Conservation (phyloP, 2,113 vertebrate species). For the Crotophaga sulcirostris region DNA sequence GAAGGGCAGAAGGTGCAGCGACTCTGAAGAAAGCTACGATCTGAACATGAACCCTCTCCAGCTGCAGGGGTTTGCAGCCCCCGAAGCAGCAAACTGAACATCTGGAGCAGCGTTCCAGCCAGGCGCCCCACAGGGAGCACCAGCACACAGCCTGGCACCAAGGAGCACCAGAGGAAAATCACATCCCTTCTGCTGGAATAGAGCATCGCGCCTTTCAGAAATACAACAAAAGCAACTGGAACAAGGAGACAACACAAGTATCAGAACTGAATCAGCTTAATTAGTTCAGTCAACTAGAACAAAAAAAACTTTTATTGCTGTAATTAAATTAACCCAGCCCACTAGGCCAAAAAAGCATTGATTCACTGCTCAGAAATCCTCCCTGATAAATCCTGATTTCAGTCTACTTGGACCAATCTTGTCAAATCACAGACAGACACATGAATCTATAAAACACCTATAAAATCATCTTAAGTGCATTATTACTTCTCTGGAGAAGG, state of each 20-base stretch:
- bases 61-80: background rate
- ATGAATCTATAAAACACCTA: background rate
- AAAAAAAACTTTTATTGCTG: background rate
- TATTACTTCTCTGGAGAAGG: background rate
- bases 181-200: background rate
- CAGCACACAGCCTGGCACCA: too few relatives aligned
- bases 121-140: background rate
- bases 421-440: background rate
- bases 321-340: slow-evolving; percentile 27
- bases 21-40: background rate
- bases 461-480: background rate
- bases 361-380: background rate
- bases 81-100: background rate
- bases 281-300: background rate
- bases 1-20: background rate
- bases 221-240: background rate
- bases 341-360: background rate
- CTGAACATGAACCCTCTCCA: background rate
- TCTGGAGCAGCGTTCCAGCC: background rate
- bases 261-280: background rate
- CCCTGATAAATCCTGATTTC: background rate
- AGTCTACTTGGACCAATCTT: background rate
- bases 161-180: too few relatives aligned
- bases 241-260: background rate
- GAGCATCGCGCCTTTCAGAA: background rate